These are phyloP conservation scores for Alca torda DNA, from an alignment of 2,797 vertebrate genomes.

Conservation along the genomic window DNA sequence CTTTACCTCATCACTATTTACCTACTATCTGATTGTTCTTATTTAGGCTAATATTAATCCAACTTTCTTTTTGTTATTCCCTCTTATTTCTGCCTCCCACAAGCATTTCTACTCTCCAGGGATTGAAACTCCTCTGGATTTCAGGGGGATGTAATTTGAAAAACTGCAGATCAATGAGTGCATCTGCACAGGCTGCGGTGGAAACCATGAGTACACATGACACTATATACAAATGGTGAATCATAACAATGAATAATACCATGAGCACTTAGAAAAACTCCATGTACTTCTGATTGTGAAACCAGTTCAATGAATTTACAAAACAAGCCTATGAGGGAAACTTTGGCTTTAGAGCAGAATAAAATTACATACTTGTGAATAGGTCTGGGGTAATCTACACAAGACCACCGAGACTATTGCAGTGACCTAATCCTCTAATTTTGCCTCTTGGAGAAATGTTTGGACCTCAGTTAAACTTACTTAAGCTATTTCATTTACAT, in stretches of 20 bases:
- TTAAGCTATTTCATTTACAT: not conserved
- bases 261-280: not conserved
- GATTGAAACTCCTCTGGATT: not conserved
- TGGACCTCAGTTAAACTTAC: not conserved
- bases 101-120: not conserved
- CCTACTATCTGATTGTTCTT: not conserved
- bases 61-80: not conserved
- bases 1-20: not conserved
- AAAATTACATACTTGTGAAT: not conserved
- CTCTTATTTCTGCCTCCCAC: not conserved
- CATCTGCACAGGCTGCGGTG: not conserved
- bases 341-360: conserved; percentile 3
- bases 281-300: not conserved
- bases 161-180: not conserved
- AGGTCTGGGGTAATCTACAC: not conserved
- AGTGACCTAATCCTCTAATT: conserved; percentile 17
- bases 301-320: not conserved
- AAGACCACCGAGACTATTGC: not conserved
- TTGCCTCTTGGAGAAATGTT: not conserved
- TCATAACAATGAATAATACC: not conserved
- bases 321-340: not conserved
- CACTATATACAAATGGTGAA: not conserved
- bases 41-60: not conserved
- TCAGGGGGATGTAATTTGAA: not conserved
- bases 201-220: not conserved